Evolutionary conservation across 2,113 vertebrate genomes (phyloP).

Genomic region (Tympanuchus pallidicinctus): DNA sequence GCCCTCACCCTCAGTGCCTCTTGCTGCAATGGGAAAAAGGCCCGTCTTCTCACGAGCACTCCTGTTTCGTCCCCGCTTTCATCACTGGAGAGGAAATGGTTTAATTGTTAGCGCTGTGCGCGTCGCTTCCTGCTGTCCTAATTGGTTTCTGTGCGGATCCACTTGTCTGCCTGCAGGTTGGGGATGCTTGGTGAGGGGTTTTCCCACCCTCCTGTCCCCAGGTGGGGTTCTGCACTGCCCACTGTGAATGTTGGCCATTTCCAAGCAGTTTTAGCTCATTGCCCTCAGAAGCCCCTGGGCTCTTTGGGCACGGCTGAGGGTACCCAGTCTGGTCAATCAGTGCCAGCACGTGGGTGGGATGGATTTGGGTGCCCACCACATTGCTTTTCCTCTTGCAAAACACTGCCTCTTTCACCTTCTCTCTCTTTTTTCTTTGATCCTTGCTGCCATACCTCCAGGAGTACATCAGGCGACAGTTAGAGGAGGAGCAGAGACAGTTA

Average conservation of each 20-base stretch:
- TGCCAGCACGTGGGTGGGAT: background rate
- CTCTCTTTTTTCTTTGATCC: conserved; percentile 70
- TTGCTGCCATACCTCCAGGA: conserved; percentile 85
- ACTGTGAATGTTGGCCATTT: background rate
- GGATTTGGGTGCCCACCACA: background rate
- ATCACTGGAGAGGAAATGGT: conserved; percentile 34
- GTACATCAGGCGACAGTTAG: conserved; percentile 99
- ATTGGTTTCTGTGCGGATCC: background rate
- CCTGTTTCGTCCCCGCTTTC: background rate
- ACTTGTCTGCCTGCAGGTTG: background rate
- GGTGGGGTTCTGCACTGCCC: background rate
- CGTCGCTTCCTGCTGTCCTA: conserved; percentile 8
- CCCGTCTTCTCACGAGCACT: background rate
- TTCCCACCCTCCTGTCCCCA: background rate
- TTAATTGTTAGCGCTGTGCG: background rate
- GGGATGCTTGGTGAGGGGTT: background rate
- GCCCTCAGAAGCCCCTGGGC: background rate
- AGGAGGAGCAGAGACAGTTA: conserved; percentile 99
- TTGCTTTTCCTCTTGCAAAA: conserved; percentile 58
- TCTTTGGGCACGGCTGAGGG: background rate
- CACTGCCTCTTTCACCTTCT: conserved; percentile 73
- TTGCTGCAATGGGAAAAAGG: conserved; percentile 4
- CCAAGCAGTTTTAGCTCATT: background rate
- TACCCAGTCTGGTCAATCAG: accelerated
- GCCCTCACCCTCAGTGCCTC: background rate